Percentiles rank a stretch among this genome's conserved stretches.
phyloP scores from a whole-genome alignment of 2,888 invertebrate genomes.

The Chirona hameri region DNA sequence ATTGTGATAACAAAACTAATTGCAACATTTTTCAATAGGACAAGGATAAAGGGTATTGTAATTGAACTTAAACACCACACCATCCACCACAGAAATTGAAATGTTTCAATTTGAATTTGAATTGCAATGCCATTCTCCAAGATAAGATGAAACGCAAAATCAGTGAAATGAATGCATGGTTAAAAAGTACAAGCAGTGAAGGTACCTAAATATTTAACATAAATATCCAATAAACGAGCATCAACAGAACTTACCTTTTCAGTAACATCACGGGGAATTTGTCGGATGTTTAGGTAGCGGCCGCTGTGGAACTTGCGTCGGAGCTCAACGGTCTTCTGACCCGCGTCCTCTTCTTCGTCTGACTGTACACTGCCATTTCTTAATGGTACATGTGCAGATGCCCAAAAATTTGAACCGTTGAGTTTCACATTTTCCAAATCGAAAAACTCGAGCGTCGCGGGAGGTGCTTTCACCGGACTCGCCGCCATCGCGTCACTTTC shows the following conservation, averaged over 20 bases:
- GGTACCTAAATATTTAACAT: too few relatives aligned
- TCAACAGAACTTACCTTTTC: slow-evolving; percentile 46
- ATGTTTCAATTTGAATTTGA: too few relatives aligned
- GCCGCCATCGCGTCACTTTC: slow-evolving; percentile 28
- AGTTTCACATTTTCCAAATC: slow-evolving; percentile 12
- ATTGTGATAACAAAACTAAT: too few relatives aligned
- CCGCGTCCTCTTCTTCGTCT: slow-evolving; percentile 42
- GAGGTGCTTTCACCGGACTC: not conserved
- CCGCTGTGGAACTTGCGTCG: slow-evolving; percentile 48
- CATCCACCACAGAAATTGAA: too few relatives aligned
- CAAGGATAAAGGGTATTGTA: too few relatives aligned
- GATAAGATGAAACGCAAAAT: too few relatives aligned
- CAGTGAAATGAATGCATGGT: too few relatives aligned
- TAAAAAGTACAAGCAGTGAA: too few relatives aligned
- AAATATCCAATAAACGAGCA: too few relatives aligned
- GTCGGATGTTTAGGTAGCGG: slow-evolving; percentile 48
- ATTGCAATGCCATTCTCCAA: too few relatives aligned
- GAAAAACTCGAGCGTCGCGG: not conserved
- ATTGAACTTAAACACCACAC: too few relatives aligned
- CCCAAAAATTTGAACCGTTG: slow-evolving; percentile 13
- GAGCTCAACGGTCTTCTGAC: slow-evolving; percentile 46
- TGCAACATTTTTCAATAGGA: too few relatives aligned
- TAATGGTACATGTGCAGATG: not conserved
- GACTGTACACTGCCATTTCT: not conserved
- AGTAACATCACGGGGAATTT: slow-evolving; percentile 49